These are phyloP conservation scores for Bubo bubo DNA, from an alignment of 2,113 vertebrate genomes.

Conservation along the genomic window DNA sequence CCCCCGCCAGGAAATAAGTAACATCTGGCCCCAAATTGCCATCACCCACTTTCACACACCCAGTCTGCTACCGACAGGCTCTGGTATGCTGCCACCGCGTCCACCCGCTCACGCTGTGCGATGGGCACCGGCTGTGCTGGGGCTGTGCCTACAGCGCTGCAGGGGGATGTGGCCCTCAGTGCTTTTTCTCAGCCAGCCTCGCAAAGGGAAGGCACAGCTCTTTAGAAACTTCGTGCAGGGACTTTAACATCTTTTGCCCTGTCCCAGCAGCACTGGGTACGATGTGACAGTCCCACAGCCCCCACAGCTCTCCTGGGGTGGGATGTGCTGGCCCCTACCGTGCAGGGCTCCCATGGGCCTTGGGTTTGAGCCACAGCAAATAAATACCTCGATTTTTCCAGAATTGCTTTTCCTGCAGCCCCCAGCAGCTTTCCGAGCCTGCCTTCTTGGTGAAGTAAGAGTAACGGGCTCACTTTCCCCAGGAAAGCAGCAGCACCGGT, in stretches of 20 bases:
- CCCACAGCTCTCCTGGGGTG: background rate
- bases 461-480: background rate
- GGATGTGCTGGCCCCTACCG: background rate
- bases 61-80: background rate
- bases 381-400: background rate
- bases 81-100: fast-evolving
- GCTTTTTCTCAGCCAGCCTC: background rate
- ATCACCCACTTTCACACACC: slow-evolving; percentile 1
- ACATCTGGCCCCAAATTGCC: background rate
- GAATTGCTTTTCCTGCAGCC: background rate
- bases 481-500: background rate
- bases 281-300: background rate
- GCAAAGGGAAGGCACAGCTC: background rate
- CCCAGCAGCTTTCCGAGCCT: background rate
- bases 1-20: slow-evolving; percentile 15
- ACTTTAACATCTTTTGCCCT: background rate
- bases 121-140: background rate
- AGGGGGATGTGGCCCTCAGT: fast-evolving
- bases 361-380: background rate
- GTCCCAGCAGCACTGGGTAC: fast-evolving
- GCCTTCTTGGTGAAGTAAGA: background rate
- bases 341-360: background rate
- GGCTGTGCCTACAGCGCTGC: background rate
- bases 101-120: fast-evolving
- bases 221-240: fast-evolving